Conservation (phyloP, 1,140 invertebrate species). For the Drosophila pectinifera region DNA sequence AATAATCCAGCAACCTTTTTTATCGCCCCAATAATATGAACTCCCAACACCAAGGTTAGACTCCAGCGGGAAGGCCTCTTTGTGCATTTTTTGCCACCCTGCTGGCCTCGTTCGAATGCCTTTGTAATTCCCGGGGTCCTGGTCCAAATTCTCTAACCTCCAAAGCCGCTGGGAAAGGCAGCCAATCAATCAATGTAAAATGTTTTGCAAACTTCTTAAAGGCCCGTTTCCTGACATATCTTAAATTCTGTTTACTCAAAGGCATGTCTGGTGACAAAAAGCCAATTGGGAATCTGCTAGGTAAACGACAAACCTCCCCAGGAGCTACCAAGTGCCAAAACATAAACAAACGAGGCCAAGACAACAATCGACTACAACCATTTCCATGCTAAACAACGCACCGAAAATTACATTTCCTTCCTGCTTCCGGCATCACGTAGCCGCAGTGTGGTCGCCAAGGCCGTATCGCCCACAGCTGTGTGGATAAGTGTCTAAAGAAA, state of each 20-base stretch:
- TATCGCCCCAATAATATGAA: conserved; percentile 23
- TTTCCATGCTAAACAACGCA: conserved; percentile 46
- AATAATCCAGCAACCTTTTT: conserved; percentile 35
- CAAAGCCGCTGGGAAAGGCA: conserved; percentile 4
- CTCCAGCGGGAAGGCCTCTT: conserved; percentile 16
- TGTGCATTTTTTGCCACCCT: conserved; percentile 31
- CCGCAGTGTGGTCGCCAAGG: conserved; percentile 44
- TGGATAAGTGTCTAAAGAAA: conserved; percentile 11
- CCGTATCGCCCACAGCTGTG: conserved; percentile 14
- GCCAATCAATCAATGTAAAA: conserved; percentile 70
- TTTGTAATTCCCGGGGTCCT: conserved; percentile 29
- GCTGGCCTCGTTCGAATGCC: conserved; percentile 12
- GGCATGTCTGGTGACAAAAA: conserved; percentile 30
- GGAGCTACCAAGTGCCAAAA: conserved; percentile 33
- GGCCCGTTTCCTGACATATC: conserved; percentile 17
- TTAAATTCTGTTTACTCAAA: conserved; percentile 39
- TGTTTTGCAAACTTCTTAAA: conserved; percentile 47
- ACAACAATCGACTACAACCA: conserved; percentile 50
- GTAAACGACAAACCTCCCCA: conserved; percentile 31
- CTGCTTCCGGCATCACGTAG: conserved; percentile 76
- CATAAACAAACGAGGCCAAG: conserved; percentile 57
- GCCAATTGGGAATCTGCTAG: conserved; percentile 30
- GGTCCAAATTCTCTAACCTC: conserved; percentile 8
- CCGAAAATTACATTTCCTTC: conserved; percentile 72
- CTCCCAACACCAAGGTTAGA: conserved; percentile 14